Evolutionary conservation across 1,140 invertebrate species (phyloP).

Genomic region (Drosophila sproati): DNA sequence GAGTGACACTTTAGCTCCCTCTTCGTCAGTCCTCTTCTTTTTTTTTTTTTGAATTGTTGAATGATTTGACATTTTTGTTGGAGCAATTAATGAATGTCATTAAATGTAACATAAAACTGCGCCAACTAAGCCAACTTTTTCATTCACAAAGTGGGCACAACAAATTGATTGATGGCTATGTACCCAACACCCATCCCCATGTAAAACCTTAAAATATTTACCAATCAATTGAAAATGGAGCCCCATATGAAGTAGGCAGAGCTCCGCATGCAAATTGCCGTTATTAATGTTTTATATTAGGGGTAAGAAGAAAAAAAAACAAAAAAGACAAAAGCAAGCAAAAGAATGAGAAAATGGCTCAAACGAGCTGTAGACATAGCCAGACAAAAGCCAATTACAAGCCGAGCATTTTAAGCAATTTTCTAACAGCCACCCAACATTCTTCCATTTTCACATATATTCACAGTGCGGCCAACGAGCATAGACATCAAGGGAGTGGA

Average conservation of each 20-base stretch:
- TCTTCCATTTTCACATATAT: conserved; percentile 20
- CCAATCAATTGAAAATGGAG: conserved; percentile 24
- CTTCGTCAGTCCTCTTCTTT: neutral
- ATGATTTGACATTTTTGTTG: conserved; percentile 58
- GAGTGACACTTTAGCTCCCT: conserved; percentile 25
- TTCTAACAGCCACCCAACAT: conserved; percentile 59
- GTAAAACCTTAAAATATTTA: conserved; percentile 15
- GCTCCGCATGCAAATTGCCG: conserved; percentile 60
- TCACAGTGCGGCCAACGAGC: conserved; percentile 90
- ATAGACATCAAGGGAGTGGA: conserved; percentile 90
- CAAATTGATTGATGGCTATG: conserved; percentile 57
- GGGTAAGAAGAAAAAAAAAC: conserved; percentile 17
- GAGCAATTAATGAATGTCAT: conserved; percentile 62
- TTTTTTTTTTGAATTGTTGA: conserved; percentile 44
- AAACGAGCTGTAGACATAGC: conserved; percentile 26
- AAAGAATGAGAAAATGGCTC: conserved; percentile 11
- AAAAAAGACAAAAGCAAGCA: neutral
- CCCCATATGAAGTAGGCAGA: conserved; percentile 7
- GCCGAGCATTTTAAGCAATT: conserved; percentile 62
- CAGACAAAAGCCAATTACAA: conserved; percentile 61
- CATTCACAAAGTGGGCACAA: conserved; percentile 57
- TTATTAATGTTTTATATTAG: conserved; percentile 68
- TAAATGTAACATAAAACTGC: conserved; percentile 56
- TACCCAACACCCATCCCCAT: neutral
- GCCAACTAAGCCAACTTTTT: conserved; percentile 57